Evolutionary conservation across 2,113 vertebrate genomes (phyloP), one percentile per base, ranked within the genome.

Genomic region (Columba janthina): DNA sequence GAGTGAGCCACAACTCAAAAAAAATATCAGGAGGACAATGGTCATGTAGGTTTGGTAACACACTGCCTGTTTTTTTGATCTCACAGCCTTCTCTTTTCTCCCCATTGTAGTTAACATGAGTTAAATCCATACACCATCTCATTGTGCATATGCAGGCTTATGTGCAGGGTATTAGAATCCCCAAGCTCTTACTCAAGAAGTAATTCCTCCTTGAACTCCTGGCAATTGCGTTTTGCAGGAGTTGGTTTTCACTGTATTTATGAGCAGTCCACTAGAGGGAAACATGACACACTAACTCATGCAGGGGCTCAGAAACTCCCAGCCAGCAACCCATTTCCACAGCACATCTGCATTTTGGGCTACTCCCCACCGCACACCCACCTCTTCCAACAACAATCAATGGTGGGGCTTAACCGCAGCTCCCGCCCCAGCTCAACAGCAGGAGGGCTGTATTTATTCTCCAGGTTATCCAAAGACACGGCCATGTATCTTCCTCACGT

Each of bases 261-360:
- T 24, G 10, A 92, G 46, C n/a, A 65, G 62, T 42, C 88, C 94
- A 86, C 82, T 83, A 95, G 85, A 93, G 90, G 95, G 95, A 86
- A 84, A 60, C 78, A 32, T 1, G 53, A 57, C 58, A 38, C 56
- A n/a, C 22, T 12, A 50, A 53, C 36, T 53, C 50, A 17, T 3
- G 8, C 1, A 53, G 40, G 9, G 48, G 67, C 66, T 73, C 60
- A 54, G 54, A 46, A 53, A 29, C 50, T 62, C 69, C 0, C 0
- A n/a, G 18, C 19, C 53, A 77, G 73, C 40, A 87, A 18, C 9
- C 1, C 5, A 11, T 54, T 81, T 36, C 61, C 75, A 38, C 14
- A 60, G 32, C 60, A 48, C 42, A 71, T 24, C 38, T 48, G 70
- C 32, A 11, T 53, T 74, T 44, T 34, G 64, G 51, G 38, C 53